Evolutionary conservation across 2,113 vertebrate species (phyloP).

Genomic region (zebrafish (Danio rerio)): DNA sequence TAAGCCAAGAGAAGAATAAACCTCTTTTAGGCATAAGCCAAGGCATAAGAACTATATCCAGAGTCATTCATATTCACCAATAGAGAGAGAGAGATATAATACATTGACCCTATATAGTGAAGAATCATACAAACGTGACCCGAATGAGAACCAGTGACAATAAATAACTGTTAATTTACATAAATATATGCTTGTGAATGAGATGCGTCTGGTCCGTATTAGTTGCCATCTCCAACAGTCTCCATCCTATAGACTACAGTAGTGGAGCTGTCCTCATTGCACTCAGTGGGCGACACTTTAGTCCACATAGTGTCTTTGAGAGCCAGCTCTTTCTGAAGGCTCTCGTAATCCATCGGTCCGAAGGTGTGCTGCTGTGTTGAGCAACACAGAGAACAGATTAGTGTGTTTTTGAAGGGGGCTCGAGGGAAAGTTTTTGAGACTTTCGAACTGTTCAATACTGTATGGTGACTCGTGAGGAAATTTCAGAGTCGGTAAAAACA

Average conservation of each 20-base stretch:
- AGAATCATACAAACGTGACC: neutral
- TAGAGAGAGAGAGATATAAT: neutral
- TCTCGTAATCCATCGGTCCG: conserved; percentile 98
- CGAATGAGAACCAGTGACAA: conserved; percentile 31
- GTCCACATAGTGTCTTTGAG: conserved; percentile 97
- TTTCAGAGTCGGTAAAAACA: conserved; percentile 17
- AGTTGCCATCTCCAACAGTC: conserved; percentile 81
- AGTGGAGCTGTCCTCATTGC: conserved; percentile 94
- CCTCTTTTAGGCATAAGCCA: neutral
- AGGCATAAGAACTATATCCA: neutral
- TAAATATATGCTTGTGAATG: conserved; percentile 9
- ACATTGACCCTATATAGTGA: neutral
- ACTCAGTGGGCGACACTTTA: conserved; percentile 93
- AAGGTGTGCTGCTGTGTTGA: conserved; percentile 92
- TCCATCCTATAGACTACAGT: conserved; percentile 99
- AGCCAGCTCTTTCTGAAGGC: conserved; percentile 96
- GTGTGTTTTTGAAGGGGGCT: conserved; percentile 68
- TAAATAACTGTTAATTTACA: conserved; percentile 24
- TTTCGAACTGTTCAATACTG: conserved; percentile 24
- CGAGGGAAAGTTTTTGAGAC: neutral
- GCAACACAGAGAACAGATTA: conserved; percentile 92
- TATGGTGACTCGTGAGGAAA: conserved; percentile 5
- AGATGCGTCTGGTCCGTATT: conserved; percentile 26
- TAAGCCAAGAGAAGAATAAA: neutral
- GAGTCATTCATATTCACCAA: neutral